Percentiles rank a stretch among this genome's conserved stretches.
Evolutionary conservation across 2,113 vertebrate species (phyloP).

Genomic region (Gasterosteus nipponicus): DNA sequence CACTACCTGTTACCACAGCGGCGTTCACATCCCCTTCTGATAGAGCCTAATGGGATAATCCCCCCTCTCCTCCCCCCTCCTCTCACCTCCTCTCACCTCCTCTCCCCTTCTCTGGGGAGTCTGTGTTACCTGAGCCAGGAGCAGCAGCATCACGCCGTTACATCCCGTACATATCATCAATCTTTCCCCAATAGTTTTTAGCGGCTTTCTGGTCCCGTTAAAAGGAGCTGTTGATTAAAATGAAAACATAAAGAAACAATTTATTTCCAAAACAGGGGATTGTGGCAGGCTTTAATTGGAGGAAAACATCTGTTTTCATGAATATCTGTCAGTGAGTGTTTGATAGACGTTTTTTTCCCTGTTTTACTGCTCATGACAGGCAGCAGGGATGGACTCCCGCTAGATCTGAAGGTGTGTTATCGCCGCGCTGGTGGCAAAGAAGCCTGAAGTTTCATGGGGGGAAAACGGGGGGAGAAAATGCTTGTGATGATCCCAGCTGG

Average conservation of each 20-base stretch:
- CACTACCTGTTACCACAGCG: conserved; percentile 52
- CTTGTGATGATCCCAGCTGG: conserved; percentile 61
- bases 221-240: conserved; percentile 69
- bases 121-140: conserved; percentile 5
- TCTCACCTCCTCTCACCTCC: too few relatives aligned
- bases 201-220: conserved; percentile 36
- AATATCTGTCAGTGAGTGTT: conserved; percentile 78
- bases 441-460: conserved; percentile 41
- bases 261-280: conserved; percentile 73
- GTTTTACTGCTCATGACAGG: conserved; percentile 31
- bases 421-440: conserved; percentile 42
- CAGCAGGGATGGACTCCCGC: conserved; percentile 47
- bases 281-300: conserved; percentile 71
- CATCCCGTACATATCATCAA: conserved; percentile 33
- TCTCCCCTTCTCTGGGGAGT: conserved; percentile 9
- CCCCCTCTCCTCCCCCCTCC: background rate
- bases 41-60: conserved; percentile 56
- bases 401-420: conserved; percentile 51
- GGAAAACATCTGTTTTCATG: conserved; percentile 81
- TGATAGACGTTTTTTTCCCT: conserved; percentile 50
- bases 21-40: conserved; percentile 50
- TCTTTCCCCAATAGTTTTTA: conserved; percentile 46
- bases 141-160: conserved; percentile 13
- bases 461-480: conserved; percentile 44
- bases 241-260: conserved; percentile 62